Evolutionary conservation across 2,797 vertebrate species (phyloP).

Genomic region (Cheirogaleus major): DNA sequence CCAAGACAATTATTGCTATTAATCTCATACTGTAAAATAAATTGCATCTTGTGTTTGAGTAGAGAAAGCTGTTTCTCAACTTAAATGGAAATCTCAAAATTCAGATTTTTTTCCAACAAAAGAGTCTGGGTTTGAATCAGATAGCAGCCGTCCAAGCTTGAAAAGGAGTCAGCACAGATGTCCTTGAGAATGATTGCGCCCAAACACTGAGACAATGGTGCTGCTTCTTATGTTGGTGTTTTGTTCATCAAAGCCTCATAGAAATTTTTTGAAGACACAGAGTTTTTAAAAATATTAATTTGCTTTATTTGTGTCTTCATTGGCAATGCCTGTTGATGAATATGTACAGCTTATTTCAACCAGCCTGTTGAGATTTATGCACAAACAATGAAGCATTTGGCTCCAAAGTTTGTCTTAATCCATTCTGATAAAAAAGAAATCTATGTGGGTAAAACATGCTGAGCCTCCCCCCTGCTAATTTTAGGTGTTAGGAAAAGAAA

Average conservation of each 20-base stretch:
- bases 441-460: constrained; percentile 34
- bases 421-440: constrained; percentile 37
- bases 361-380: not conserved
- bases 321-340: not conserved
- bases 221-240: not conserved
- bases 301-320: constrained; percentile 28
- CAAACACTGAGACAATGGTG: not conserved
- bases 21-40: constrained; percentile 62
- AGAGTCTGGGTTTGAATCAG: constrained; percentile 30
- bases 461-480: not conserved
- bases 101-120: constrained; percentile 46
- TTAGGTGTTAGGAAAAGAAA: not conserved
- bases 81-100: constrained; percentile 66
- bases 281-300: constrained; percentile 42
- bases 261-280: constrained; percentile 38
- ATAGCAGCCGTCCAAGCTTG: not conserved
- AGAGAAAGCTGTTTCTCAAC: constrained; percentile 46
- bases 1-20: constrained; percentile 67
- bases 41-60: constrained; percentile 63
- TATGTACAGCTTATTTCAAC: constrained; percentile 37
- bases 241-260: constrained; percentile 57
- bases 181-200: not conserved
- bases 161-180: constrained; percentile 56
- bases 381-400: not conserved
- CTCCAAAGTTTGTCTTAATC: constrained; percentile 25